Conservation (phyloP, 2,797 vertebrate genomes). For the Streptopelia turtur region DNA sequence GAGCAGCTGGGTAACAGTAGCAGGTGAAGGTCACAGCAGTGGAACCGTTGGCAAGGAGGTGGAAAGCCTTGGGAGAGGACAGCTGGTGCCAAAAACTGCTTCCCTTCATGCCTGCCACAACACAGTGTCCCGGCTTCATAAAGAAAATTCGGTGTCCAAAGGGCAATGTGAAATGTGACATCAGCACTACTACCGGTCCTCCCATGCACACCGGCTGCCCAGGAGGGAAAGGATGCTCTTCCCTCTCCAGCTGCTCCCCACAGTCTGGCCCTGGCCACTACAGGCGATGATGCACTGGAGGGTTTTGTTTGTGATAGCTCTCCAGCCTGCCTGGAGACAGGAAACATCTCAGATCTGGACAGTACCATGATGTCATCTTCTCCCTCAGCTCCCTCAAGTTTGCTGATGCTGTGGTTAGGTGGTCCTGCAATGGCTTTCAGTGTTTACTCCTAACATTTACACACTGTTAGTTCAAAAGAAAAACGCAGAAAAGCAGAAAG, state of each 20-base stretch:
- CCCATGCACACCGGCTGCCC: rapidly evolving
- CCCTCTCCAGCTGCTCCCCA: neutral
- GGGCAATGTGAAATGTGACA: neutral
- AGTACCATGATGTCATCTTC: neutral
- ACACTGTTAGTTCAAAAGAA: neutral
- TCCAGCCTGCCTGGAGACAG: neutral
- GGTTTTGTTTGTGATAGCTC: neutral
- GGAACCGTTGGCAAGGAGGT: neutral
- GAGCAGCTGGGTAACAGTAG: neutral
- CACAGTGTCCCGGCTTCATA: rapidly evolving
- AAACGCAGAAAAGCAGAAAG: neutral
- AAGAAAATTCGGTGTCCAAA: neutral
- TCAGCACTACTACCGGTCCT: neutral
- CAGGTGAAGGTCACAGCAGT: neutral
- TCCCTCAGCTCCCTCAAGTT: neutral
- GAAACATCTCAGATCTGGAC: neutral
- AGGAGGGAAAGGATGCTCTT: neutral
- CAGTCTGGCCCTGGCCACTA: neutral
- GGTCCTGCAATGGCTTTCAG: neutral
- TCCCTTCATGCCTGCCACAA: neutral
- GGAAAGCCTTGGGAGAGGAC: neutral
- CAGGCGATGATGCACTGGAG: neutral
- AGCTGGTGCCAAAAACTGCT: neutral
- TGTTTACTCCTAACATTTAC: neutral
- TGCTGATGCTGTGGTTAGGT: neutral